Evolutionary conservation across 2,113 vertebrate species (phyloP), one percentile per base, ranked within the genome.

Genomic region (Holacanthus passer): DNA sequence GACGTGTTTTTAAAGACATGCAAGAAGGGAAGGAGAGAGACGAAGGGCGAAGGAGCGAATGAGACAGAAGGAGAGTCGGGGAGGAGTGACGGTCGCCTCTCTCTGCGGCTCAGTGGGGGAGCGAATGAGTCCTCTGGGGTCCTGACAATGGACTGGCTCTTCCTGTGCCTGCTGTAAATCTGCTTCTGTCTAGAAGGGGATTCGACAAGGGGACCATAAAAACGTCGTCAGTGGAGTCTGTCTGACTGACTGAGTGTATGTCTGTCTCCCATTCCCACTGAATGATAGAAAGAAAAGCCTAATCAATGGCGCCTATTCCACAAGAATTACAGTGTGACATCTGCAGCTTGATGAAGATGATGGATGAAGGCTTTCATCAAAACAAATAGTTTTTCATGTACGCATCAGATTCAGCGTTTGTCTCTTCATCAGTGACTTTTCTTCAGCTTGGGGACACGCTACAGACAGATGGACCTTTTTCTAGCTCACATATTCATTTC

Each of bases 91-190:
- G 22, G 68, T 73, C 24, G 39, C 45, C 31, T 53, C 5, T 55
- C 70, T 65, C 73, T 52, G 59, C 67, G 20, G 76, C 45, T 22
- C 70, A 29, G 81, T 19, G 17, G 83, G 73, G 31, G 71, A 71
- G 70, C 41, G 7, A 43, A 60, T 4, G 32, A 60, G 64, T 82
- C 85, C 87, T 89, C 85, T 81, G 72, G 84, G 87, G 82, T 86
- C 89, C 87, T 73, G 56, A 87, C 88, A 90, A 81, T 58, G 68
- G 79, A 72, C 70, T 48, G 83, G 78, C 85, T 85, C 85, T 73
- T 64, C 64, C 73, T 37, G 63, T 22, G 88, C 82, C 87, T 88
- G 88, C 72, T 81, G 76, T 93, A 91, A 93, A 91, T 92, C 84
- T 86, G 85, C 73, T 77, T 74, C 83, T 82, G 77, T 78, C 83